Evolutionary conservation across 2,888 invertebrate species (phyloP).

Genomic region (Tineola bisselliella): DNA sequence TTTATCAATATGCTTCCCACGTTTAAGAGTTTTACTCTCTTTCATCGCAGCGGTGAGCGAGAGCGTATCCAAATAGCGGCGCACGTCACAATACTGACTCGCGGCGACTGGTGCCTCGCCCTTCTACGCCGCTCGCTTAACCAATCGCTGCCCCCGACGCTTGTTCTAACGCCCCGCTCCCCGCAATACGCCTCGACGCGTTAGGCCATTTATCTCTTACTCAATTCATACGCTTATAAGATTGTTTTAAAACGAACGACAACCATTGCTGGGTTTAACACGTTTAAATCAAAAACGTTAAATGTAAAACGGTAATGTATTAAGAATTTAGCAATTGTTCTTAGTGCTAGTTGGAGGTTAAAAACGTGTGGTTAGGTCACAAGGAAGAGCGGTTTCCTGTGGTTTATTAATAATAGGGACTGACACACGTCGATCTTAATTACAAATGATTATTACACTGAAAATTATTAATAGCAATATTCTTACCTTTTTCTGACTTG

Average conservation of each 20-base stretch:
- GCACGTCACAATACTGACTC: conserved; percentile 37
- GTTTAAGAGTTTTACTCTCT: conserved; percentile 37
- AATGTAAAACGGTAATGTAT: not conserved
- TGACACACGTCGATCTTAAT: not conserved
- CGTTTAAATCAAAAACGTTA: not conserved
- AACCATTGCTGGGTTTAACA: not conserved
- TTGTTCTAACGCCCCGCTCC: conserved; percentile 39
- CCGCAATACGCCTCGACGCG: conserved; percentile 24
- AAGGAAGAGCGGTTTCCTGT: not conserved
- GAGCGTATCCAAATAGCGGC: conserved; percentile 30
- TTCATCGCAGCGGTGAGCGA: conserved; percentile 32
- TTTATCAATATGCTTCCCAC: conserved; percentile 52
- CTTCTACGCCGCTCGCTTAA: conserved; percentile 32
- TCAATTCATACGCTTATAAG: not conserved
- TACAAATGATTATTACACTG: no score
- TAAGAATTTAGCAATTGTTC: not conserved
- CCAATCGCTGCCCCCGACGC: conserved; percentile 31
- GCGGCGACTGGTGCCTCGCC: conserved; percentile 22
- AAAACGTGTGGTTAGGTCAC: not conserved
- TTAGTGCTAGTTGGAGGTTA: not conserved
- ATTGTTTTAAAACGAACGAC: not conserved
- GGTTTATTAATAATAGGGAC: not conserved
- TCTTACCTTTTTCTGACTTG: no score
- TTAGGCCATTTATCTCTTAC: not conserved
- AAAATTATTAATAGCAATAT: no score